phyloP scores from a whole-genome alignment of 64 coral and sea anemone species.

The Catalaphyllia jardinei region DNA sequence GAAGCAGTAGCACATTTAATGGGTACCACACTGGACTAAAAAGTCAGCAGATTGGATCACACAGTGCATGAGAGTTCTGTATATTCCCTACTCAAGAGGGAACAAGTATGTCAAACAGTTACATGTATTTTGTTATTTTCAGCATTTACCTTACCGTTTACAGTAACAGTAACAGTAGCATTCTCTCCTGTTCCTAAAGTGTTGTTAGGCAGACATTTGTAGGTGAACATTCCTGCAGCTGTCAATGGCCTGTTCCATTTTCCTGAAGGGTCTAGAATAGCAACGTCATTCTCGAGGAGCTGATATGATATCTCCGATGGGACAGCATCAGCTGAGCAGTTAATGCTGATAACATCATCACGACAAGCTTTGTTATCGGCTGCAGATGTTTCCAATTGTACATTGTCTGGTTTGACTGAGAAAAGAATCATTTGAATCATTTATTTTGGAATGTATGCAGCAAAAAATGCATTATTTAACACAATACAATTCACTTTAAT shows the following conservation, averaged over 20 bases:
- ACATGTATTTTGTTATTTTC: too few species aligned
- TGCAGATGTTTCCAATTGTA: not conserved
- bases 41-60: too few species aligned
- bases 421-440: not conserved
- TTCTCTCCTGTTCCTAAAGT: not conserved
- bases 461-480: too few species aligned
- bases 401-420: constrained; percentile 3
- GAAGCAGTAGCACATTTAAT: too few species aligned
- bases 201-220: not conserved
- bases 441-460: not conserved
- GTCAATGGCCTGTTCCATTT: not conserved
- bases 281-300: not conserved
- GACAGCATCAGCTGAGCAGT: not conserved
- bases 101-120: too few species aligned
- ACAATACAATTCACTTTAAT: too few species aligned
- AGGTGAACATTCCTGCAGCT: not conserved
- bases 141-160: too few species aligned
- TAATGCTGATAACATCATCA: not conserved
- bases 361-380: not conserved
- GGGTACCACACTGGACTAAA: too few species aligned
- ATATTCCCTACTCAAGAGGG: too few species aligned
- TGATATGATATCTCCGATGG: not conserved
- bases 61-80: too few species aligned
- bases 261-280: not conserved
- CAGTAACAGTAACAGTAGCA: not conserved